A percentile compares a stretch with the other conserved stretches of the same genome.
These are phyloP conservation scores for Urophycis tenuis DNA, from an alignment of 2,797 vertebrate species.

Conservation along the genomic window DNA sequence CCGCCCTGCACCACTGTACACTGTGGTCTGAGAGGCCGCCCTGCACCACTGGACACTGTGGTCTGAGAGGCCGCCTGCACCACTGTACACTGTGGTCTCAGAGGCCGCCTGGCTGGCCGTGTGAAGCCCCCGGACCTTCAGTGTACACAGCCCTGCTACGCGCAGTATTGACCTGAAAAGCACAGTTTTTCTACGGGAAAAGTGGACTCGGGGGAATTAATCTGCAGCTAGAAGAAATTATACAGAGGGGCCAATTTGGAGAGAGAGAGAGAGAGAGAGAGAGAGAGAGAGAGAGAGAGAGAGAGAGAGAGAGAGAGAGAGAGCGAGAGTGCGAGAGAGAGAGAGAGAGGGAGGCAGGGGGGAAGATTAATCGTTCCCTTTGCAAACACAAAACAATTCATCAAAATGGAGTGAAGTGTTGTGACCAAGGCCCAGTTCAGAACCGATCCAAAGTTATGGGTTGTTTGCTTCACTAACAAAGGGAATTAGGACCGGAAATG, in stretches of 20 bases:
- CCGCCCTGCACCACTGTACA: too few relatives aligned
- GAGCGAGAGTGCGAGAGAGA: too few relatives aligned
- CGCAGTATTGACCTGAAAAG: slow-evolving; percentile 41
- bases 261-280: not conserved
- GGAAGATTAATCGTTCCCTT: slow-evolving; percentile 57
- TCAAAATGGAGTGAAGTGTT: slow-evolving; percentile 46
- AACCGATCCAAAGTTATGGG: not conserved
- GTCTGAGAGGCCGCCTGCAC: not conserved
- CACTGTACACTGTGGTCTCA: slow-evolving; percentile 38
- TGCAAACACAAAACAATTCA: slow-evolving; percentile 50
- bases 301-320: too few relatives aligned
- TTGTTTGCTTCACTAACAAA: not conserved
- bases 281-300: too few relatives aligned
- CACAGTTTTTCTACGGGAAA: slow-evolving; percentile 41
- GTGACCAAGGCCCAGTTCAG: too few relatives aligned
- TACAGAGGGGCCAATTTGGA: slow-evolving; percentile 44
- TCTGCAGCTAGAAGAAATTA: slow-evolving; percentile 43
- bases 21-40: too few relatives aligned
- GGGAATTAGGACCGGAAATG: too few relatives aligned
- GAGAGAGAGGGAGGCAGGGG: not conserved
- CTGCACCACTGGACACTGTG: too few relatives aligned
- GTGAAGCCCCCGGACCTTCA: not conserved
- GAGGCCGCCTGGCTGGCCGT: slow-evolving; percentile 37
- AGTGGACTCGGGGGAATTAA: slow-evolving; percentile 49
- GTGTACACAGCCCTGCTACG: slow-evolving; percentile 37